These are phyloP conservation scores for Ips nitidus DNA, from an alignment of 1,140 invertebrate species.

Conservation along the genomic window DNA sequence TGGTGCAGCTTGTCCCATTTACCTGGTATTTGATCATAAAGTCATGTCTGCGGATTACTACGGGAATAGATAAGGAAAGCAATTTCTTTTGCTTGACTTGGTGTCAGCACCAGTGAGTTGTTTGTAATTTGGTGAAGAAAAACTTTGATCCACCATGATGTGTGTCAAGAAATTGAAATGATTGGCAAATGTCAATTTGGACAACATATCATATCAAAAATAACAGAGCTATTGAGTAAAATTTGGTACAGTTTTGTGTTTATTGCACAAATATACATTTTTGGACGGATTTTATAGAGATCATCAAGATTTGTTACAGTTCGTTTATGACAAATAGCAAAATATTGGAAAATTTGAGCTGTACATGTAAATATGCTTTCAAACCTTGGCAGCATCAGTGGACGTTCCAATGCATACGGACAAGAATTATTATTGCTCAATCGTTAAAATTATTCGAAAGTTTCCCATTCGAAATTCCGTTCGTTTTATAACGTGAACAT, in stretches of 20 bases:
- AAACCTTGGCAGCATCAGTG: background rate
- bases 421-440: slow-evolving; percentile 27
- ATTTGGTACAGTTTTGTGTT: background rate
- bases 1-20: slow-evolving; percentile 7
- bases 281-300: background rate
- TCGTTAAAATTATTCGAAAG: slow-evolving; percentile 33
- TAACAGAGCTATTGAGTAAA: too few relatives aligned
- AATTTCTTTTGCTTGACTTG: too few relatives aligned
- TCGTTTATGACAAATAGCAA: background rate
- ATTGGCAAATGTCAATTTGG: too few relatives aligned
- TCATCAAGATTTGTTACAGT: background rate
- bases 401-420: background rate
- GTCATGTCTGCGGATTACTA: background rate
- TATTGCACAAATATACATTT: background rate
- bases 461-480: slow-evolving; percentile 27
- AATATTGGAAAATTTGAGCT: background rate
- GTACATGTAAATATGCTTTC: background rate
- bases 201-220: too few relatives aligned
- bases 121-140: too few relatives aligned
- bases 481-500: slow-evolving; percentile 21
- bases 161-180: too few relatives aligned
- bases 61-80: too few relatives aligned
- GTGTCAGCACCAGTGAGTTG: too few relatives aligned
- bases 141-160: too few relatives aligned
- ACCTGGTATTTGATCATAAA: slow-evolving; percentile 16